Conservation (phyloP, 2,888 invertebrate species). For the Aporophyla nigra region DNA sequence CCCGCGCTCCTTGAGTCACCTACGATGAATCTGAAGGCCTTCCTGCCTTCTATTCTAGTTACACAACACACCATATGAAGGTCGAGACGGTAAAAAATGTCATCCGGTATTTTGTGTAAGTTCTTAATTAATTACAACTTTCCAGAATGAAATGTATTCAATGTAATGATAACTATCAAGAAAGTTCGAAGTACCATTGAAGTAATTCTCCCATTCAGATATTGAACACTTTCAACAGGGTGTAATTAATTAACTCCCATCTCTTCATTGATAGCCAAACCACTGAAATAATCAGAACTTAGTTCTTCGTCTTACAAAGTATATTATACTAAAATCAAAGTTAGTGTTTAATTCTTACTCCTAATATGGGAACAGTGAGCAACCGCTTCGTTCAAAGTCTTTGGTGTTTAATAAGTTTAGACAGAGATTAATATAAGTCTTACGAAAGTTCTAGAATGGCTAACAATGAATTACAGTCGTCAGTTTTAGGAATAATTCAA, state of each 20-base stretch:
- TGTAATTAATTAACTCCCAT: constrained; percentile 55
- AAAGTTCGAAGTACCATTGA: constrained; percentile 33
- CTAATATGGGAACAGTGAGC: constrained; percentile 9
- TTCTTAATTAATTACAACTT: constrained; percentile 25
- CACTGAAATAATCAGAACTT: constrained; percentile 52
- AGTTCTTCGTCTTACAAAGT: constrained; percentile 26
- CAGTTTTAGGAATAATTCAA: constrained; percentile 42
- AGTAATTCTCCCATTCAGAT: constrained; percentile 43
- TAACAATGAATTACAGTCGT: constrained; percentile 41
- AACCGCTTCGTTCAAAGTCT: constrained; percentile 8
- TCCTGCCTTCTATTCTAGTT: too few relatives aligned
- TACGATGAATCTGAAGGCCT: too few relatives aligned
- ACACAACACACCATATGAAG: too few relatives aligned
- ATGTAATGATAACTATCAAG: constrained; percentile 22
- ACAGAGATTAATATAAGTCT: constrained; percentile 36
- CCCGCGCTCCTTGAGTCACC: too few relatives aligned
- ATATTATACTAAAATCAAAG: constrained; percentile 36
- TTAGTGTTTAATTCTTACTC: constrained; percentile 26
- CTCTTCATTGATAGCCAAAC: constrained; percentile 36
- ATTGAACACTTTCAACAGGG: constrained; percentile 30
- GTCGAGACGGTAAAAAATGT: too few relatives aligned
- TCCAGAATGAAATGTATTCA: constrained; percentile 26
- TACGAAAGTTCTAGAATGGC: constrained; percentile 11
- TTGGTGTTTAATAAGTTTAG: constrained; percentile 28
- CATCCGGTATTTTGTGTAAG: too few relatives aligned